Conservation (phyloP, 2,113 vertebrate species). For the Indri indri region DNA sequence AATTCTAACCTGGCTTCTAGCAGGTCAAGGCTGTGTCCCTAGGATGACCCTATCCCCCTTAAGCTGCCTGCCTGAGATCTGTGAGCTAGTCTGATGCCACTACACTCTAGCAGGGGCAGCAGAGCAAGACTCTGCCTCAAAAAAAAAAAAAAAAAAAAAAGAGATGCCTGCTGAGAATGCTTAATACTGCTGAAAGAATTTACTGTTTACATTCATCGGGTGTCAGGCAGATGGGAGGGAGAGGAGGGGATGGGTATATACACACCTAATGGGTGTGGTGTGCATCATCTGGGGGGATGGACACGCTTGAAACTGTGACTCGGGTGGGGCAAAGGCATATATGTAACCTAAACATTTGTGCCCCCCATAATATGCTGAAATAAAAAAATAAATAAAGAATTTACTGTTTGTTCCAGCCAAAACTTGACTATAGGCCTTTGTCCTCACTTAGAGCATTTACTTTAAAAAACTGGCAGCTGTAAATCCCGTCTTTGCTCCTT, state of each 20-base stretch:
- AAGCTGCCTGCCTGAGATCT: neutral
- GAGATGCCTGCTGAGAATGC: neutral
- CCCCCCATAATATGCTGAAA: no score
- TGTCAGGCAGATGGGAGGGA: no score
- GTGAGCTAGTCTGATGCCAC: no score
- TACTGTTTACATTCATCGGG: neutral
- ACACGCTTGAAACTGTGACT: no score
- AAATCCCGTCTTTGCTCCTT: conserved; percentile 23
- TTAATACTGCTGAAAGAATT: neutral
- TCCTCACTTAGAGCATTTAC: neutral
- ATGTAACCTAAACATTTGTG: no score
- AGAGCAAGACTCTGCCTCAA: no score
- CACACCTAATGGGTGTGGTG: no score
- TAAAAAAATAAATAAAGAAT: neutral
- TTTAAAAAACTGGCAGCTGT: neutral
- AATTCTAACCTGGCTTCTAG: neutral
- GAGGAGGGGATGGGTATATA: no score
- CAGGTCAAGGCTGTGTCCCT: neutral
- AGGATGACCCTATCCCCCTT: neutral
- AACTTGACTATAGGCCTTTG: neutral
- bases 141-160: no score
- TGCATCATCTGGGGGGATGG: no score
- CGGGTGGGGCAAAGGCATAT: no score
- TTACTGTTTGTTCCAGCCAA: neutral
- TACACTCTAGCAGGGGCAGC: no score